Base-by-base conservation (phyloP, 2,797 vertebrate genomes). In the Pitangus sulphuratus region DNA sequence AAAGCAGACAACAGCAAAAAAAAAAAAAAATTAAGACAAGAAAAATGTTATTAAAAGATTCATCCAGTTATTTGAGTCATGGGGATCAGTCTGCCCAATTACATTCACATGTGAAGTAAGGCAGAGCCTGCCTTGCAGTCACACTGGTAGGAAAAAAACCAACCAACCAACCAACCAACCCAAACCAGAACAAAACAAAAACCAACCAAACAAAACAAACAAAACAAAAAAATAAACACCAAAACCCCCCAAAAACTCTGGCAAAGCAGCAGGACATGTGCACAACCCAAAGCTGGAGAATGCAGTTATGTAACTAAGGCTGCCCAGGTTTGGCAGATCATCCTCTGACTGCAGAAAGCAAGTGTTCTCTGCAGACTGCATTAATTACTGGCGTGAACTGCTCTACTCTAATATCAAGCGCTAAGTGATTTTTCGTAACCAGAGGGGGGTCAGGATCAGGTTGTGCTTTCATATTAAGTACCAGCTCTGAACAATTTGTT, bases 391-490 rank as follows among this genome's bases (percentile, higher is more conserved):
- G n/a, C 50, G 92, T 47, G 26, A 95, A 74, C 31, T 61, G 39
- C 79, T 83, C 68, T 45, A 35, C 81, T 89, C 64, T 25, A 45
- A 33, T 79, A 88, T 57, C 54, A 86, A 81, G 72, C 3, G 1
- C 72, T 57, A 80, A 84, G 82, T 69, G 79, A 75, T 84, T 94
- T 94, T 83, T 91, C 22, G 39, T 90, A 94, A 91, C 57, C 62
- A 86, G 79, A 86, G 35, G 14, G 50, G 42, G 54, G 37, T 93
- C 72, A 81, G 20, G 76, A 91, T 76, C 74, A 84, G 57, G 74
- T 47, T 94, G 54, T 90, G 72, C 51, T 90, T 95, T 72, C n/a
- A 6, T 56, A 81, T 79, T 79, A 68, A 84, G 54, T 33, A 56
- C 19, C 22, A 80, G 53, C 68, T 77, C 57, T 14, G 71, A 96